These are phyloP conservation scores for Rhinolophus ferrumequinum DNA, from an alignment of 2,113 vertebrate genomes.

Conservation along the genomic window DNA sequence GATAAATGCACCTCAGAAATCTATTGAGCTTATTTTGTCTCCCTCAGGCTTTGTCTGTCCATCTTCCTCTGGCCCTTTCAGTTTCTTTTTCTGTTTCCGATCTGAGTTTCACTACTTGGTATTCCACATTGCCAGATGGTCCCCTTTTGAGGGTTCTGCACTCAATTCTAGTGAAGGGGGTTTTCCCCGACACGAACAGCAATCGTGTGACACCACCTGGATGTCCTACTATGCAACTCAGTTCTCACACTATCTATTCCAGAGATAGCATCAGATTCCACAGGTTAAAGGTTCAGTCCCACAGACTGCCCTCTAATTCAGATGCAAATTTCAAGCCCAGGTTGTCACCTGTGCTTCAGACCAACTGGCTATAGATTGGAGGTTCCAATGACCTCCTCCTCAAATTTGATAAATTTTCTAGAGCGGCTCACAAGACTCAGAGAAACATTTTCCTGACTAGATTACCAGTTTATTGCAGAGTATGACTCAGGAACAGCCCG, in stretches of 20 bases:
- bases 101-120: constrained; percentile 14
- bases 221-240: background rate
- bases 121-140: background rate
- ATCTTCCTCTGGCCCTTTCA: constrained; percentile 35
- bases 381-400: background rate
- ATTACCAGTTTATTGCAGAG: background rate
- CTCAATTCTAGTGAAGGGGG: background rate
- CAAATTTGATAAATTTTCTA: background rate
- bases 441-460: background rate
- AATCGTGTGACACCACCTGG: background rate
- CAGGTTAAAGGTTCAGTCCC: background rate
- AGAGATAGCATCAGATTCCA: background rate
- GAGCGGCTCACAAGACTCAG: background rate
- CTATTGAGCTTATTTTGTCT: constrained; percentile 42
- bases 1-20: constrained; percentile 65
- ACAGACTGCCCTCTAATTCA: background rate
- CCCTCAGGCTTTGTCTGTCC: constrained; percentile 33
- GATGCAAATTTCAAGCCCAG: background rate
- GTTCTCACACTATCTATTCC: background rate
- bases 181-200: background rate
- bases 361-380: background rate
- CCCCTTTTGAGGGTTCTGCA: background rate
- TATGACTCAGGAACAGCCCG: background rate
- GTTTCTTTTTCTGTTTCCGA: background rate
- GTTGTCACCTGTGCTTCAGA: background rate